Conservation (phyloP, 2,888 invertebrate genomes). For the Drosophila imparisetae region DNA sequence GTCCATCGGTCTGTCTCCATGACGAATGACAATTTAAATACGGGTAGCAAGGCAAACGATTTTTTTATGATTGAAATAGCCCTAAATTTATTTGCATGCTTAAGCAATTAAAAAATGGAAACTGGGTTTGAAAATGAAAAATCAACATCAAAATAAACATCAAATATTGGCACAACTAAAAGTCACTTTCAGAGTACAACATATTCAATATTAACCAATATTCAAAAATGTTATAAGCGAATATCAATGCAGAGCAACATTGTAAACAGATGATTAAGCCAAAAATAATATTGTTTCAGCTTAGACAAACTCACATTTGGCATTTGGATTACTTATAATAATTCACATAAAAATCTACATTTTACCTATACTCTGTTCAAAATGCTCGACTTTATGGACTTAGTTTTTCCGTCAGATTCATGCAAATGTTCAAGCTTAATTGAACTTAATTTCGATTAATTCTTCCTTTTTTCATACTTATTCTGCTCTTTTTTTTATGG, state of each 20-base stretch:
- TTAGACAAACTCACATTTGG: neutral
- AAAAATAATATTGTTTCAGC: neutral
- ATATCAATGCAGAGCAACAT: neutral
- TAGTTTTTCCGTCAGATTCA: neutral
- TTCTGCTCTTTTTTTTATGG: neutral
- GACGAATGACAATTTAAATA: slow-evolving; percentile 20
- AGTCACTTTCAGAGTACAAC: neutral
- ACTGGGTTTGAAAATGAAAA: neutral
- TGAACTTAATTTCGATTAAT: slow-evolving; percentile 3
- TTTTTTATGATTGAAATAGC: neutral
- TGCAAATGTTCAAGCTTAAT: neutral
- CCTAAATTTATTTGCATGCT: neutral
- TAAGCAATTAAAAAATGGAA: neutral
- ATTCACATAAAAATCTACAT: neutral
- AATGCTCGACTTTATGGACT: neutral
- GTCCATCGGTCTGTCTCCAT: slow-evolving; percentile 1
- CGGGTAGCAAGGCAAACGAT: neutral
- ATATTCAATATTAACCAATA: neutral
- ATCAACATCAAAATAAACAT: neutral
- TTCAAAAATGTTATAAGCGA: neutral
- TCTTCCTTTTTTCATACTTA: neutral
- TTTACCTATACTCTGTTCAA: neutral
- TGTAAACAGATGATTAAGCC: neutral
- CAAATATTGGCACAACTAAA: neutral
- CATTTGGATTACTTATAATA: neutral